Conservation (phyloP, 2,797 vertebrate species). For the Mionectes olivaceus region DNA sequence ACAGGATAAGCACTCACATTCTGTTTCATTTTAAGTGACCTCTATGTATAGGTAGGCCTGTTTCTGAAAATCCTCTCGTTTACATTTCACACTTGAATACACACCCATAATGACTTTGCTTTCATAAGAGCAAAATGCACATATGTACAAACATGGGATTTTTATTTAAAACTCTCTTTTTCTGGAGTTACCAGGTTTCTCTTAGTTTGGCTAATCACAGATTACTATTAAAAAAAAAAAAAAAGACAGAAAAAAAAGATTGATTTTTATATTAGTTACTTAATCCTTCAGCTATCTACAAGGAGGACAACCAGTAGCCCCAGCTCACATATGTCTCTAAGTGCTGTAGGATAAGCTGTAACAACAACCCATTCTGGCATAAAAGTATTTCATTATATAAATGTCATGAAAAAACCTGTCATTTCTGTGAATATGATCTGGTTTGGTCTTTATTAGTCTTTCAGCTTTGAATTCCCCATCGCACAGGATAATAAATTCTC, state of each 20-base stretch:
- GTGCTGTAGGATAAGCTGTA: neutral
- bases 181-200: neutral
- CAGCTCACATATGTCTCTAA: neutral
- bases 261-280: neutral
- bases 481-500: neutral
- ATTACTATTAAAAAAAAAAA: neutral
- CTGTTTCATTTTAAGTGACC: constrained; percentile 15
- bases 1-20: neutral
- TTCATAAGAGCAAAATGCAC: neutral
- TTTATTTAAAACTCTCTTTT: neutral
- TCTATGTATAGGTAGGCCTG: neutral
- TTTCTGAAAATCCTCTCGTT: neutral
- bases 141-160: neutral
- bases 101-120: neutral
- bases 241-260: neutral
- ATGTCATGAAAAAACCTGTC: neutral
- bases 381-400: neutral
- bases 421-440: neutral
- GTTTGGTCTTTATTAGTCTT: neutral
- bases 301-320: neutral
- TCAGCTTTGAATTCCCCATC: constrained; percentile 1
- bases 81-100: neutral
- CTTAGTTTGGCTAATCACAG: neutral
- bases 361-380: neutral
- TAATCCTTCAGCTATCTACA: neutral